Evolutionary conservation across 2,113 vertebrate species (phyloP), one percentile per base, ranked within the genome.

Genomic region (Spilogale gracilis): DNA sequence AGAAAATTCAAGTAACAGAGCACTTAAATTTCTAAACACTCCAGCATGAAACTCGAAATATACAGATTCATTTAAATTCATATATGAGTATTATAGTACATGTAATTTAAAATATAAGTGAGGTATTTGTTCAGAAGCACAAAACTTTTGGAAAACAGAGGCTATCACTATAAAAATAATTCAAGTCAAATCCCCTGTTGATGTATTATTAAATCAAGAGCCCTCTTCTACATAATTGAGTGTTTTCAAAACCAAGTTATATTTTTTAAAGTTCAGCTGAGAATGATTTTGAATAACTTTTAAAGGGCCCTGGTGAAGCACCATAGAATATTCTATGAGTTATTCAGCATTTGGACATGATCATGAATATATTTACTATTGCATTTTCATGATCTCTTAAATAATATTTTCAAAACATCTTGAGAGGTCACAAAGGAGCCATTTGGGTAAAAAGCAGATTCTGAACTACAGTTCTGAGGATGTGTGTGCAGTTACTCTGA

Each of bases 191-290:
- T 95, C 50, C 25, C n/a, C 30, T 10, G 23, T 12, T 89, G 52
- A 61, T 9, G 1, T 54, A 61, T 91, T 88, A 89, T 76, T 76
- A 91, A 89, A 81, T 18, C 50, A 91, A 63, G 52, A 30, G 4
- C 21, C 30, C 84, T 87, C 67, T 84, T 88, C 23, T 67, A 48
- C 32, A 86, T 78, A 89, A 95, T 16, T 81, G 58, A 95, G 56
- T 88, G 32, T 25, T 93, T 30, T 93, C 78, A 81, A 96, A 30
- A 96, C 91, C n/a, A 91, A 93, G n/a, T 69, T 25, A 92, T 25
- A 74, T 88, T 94, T 86, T 92, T 92, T 52, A 85, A 96, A 96
- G 82, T 92, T 95, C 91, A 91, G 13, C 76, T 89, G 23, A 94
- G 73, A 96, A 92, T 61, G 16, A 58, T 87, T 94, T 71, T 87